Base-by-base conservation (phyloP, 2,888 invertebrate species). In the Philonicus albiceps region DNA sequence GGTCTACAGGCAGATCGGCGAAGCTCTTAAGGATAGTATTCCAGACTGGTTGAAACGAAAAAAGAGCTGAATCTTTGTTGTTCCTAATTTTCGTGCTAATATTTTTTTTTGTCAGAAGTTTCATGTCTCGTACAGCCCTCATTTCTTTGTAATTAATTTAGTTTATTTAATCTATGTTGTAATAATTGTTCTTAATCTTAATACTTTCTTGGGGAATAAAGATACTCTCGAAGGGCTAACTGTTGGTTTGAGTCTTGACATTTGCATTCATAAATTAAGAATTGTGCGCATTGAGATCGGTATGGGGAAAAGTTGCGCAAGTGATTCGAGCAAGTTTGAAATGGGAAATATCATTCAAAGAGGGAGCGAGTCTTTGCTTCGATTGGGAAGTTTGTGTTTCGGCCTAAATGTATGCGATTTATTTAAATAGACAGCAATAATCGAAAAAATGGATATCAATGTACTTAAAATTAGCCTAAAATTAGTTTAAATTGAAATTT, bases 1-100 rank as follows among this genome's bases (percentile, higher is more conserved):
- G 91, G 94, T 96, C 78, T 97, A 96, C 91, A 94, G 97, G 87
- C 96, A 96, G 90, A 91, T 96, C 88, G 94, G 95, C 90, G 95
- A 95, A 90, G 95, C 95, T 86, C 91, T 96, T 31, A 90, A 93
- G 84, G 91, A 93, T 87, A 93, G 93, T 91, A 93, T 94, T 89
- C 95, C 95, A 83, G 93, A 93, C 88, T 95, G 94, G 95, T 90
- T 94, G 89, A 91, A 91, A 87, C 90, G 91, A 86, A 92, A 91
- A 89, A 90, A 90, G 88, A 90, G 89, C 88, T 91, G 86, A 88
- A 76, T 72, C 31, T 74, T 74, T 74, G 34, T 31, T 86, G 74
- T 84, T 86, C 81, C 78, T 84, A 64, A 34, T 22, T 87, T 73
- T 49, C 22, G 49, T 27, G 31, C 40, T 76, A 64, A 78, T 43